Percentiles rank a stretch among this genome's conserved stretches.
Conservation (phyloP, 2,888 invertebrate genomes). For the Pammene fasciana region DNA sequence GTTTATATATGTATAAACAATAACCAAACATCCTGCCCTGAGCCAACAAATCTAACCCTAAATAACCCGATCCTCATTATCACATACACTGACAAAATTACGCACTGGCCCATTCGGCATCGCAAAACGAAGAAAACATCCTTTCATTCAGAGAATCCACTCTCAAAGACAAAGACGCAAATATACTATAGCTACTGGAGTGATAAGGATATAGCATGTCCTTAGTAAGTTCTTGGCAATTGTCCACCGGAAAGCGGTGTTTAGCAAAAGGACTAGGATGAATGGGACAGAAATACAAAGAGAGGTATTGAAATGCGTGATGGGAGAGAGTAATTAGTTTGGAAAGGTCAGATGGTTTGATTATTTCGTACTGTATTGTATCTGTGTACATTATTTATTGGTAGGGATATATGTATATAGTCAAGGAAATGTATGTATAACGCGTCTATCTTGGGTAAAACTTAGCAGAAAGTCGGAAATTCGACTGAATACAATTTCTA, state of each 20-base stretch:
- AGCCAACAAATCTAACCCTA: conserved; percentile 19
- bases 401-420: no score
- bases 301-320: conserved; percentile 69
- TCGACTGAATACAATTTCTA: no score
- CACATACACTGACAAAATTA: conserved; percentile 72
- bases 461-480: no score
- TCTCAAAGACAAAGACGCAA: conserved; percentile 56
- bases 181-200: conserved; percentile 49
- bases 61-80: conserved; percentile 43
- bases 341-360: conserved; percentile 57
- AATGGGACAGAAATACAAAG: conserved; percentile 77
- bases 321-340: conserved; percentile 65
- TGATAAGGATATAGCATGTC: conserved; percentile 57
- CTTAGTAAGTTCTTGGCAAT: conserved; percentile 77
- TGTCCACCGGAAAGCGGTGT: conserved; percentile 80
- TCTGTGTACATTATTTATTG: not conserved
- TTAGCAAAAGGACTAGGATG: conserved; percentile 72
- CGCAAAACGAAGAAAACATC: conserved; percentile 74
- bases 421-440: no score
- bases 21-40: conserved; percentile 14
- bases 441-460: no score
- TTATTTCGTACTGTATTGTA: conserved; percentile 6
- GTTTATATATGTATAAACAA: not conserved
- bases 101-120: conserved; percentile 76
- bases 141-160: conserved; percentile 80